Percentiles rank a stretch among this genome's conserved stretches.
These are phyloP conservation scores for Tethya wilhelma DNA, from an alignment of 37 sponge, comb jelly and placozoan species.

Conservation along the genomic window DNA sequence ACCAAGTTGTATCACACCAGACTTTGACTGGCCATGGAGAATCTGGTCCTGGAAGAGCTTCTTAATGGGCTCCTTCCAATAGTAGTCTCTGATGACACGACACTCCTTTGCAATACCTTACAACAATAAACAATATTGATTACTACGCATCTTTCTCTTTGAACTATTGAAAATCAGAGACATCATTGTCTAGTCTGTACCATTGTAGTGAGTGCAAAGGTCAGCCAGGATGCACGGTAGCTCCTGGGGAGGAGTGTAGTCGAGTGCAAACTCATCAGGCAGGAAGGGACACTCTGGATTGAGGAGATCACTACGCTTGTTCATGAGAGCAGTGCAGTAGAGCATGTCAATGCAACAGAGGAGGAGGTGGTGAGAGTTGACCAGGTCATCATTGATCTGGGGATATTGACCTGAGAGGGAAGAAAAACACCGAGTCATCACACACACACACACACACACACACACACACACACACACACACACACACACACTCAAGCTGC, in stretches of 20 bases:
- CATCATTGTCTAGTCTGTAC: conserved; percentile 24
- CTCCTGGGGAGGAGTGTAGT: conserved; percentile 2
- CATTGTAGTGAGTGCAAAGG: conserved; percentile 56
- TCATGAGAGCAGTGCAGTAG: conserved; percentile 52
- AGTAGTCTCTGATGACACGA: conserved; percentile 62
- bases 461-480: no score
- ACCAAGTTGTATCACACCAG: neutral
- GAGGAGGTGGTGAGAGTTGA: conserved; percentile 89
- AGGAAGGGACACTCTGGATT: conserved; percentile 55
- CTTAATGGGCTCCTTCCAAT: conserved; percentile 67
- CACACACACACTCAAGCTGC: no score
- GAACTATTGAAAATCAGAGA: neutral
- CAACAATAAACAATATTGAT: neutral
- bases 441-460: no score
- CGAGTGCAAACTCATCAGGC: conserved; percentile 29
- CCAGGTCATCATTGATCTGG: conserved; percentile 84
- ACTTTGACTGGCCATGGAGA: neutral
- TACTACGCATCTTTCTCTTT: neutral
- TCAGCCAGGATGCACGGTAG: conserved; percentile 49
- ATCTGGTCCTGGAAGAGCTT: conserved; percentile 45
- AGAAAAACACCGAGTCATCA: neutral
- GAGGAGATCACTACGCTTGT: conserved; percentile 67
- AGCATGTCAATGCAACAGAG: conserved; percentile 90
- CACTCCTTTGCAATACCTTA: conserved; percentile 82
- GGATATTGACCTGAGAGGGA: conserved; percentile 71